These are phyloP conservation scores for Genyomyrus donnyi DNA, from an alignment of 2,113 vertebrate genomes.

Conservation along the genomic window DNA sequence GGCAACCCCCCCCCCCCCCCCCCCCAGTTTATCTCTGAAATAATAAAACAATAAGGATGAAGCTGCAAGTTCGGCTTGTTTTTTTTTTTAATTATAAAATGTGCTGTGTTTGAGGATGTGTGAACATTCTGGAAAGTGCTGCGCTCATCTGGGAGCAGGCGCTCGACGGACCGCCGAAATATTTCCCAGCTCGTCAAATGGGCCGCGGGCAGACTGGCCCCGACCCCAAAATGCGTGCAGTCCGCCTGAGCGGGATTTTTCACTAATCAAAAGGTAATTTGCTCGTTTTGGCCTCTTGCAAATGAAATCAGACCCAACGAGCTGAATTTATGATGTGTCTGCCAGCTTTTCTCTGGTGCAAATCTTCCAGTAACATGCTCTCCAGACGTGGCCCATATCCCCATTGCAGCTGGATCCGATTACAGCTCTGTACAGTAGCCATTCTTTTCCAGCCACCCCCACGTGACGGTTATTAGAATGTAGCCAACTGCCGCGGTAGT, in stretches of 20 bases:
- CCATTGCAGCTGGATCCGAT: conserved; percentile 89
- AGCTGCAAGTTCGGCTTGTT: not conserved
- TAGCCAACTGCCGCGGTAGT: conserved; percentile 69
- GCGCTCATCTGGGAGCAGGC: not conserved
- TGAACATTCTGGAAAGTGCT: conserved; percentile 1
- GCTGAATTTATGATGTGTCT: conserved; percentile 55
- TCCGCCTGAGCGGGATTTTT: conserved; percentile 24
- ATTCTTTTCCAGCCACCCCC: conserved; percentile 84
- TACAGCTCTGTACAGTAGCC: conserved; percentile 75
- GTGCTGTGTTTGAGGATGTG: not conserved
- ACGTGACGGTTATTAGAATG: conserved; percentile 83
- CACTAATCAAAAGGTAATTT: conserved; percentile 50
- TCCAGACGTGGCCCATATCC: conserved; percentile 46
- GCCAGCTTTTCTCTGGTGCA: conserved; percentile 50
- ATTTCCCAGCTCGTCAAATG: not conserved
- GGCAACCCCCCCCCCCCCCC: too few relatives aligned
- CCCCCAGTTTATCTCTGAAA: not conserved
- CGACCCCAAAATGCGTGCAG: conserved; percentile 18
- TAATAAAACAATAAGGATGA: not conserved
- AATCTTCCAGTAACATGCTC: conserved; percentile 45
- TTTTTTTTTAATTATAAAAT: not conserved
- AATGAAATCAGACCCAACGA: conserved; percentile 44
- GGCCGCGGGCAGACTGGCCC: not conserved
- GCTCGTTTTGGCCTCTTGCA: conserved; percentile 38
- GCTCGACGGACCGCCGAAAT: not conserved